Percentiles rank a stretch among this genome's conserved stretches.
phyloP scores from a whole-genome alignment of 1,140 invertebrate species.

The Rhizoglyphus robini region DNA sequence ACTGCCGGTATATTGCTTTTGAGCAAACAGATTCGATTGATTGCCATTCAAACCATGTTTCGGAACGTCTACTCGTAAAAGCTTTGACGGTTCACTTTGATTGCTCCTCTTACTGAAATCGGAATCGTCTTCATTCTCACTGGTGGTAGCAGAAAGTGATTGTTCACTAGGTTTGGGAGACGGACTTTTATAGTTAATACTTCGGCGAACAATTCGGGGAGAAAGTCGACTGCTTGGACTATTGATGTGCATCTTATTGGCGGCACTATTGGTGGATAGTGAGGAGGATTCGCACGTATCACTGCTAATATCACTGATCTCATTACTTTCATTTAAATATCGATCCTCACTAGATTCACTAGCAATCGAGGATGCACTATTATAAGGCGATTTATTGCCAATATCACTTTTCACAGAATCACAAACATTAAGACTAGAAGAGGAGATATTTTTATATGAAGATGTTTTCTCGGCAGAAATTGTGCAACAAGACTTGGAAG shows the following conservation, averaged over 20 bases:
- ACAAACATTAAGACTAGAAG: background rate
- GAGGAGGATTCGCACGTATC: background rate
- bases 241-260: constrained; percentile 13
- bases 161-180: background rate
- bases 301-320: background rate
- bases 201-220: background rate
- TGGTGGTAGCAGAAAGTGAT: background rate
- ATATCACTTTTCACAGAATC: background rate
- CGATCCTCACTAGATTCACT: background rate
- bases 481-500: too few relatives aligned
- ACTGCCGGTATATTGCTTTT: background rate
- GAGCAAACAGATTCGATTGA: too few relatives aligned
- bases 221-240: constrained; percentile 2
- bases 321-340: background rate
- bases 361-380: background rate
- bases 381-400: background rate
- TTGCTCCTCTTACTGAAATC: too few relatives aligned
- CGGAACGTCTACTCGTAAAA: too few relatives aligned
- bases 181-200: constrained; percentile 8
- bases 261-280: background rate
- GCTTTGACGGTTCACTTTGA: too few relatives aligned
- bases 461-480: too few relatives aligned
- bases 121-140: background rate
- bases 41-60: constrained; percentile 6
- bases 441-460: background rate